Evolutionary conservation across 2,113 vertebrate species (phyloP), one percentile per base, ranked within the genome.

Genomic region (Myrmecophaga tridactyla): DNA sequence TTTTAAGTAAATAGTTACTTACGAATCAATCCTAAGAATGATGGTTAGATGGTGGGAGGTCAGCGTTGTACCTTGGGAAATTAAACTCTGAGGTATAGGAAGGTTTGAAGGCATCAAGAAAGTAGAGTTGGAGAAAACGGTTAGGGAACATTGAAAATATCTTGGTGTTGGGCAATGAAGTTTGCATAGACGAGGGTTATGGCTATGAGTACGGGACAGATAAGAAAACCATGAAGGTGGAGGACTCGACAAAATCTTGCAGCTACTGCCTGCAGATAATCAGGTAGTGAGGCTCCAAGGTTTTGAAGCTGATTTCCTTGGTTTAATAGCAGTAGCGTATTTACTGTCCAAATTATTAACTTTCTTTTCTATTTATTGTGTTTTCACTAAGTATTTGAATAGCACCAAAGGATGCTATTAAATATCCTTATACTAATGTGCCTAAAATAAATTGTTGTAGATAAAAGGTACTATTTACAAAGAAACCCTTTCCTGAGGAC

Each of bases 321-420:
- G 70, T n/a, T 29, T 46, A n/a, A 36, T 69, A 60, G 18, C 23
- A 20, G 25, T 46, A 39, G 46, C n/a, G 27, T 6, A 20, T n/a
- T 29, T 27, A 36, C 29, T 46, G 3, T 46, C 53, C 84, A 56
- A 1, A 46, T 88, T 39, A 48, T 62, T 80, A 48, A 15, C 25
- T 90, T 73, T 36, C 29, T 75, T 86, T 56, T 86, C 53, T 41
- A 29, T 65, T 77, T 20, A 63, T 18, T 51, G 18, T 91, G 13
- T 62, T 93, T 93, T 90, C 75, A 76, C 39, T 62, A 67, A 70
- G n/a, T 62, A 27, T 84, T 53, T 92, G 70, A 65, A 60, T 75
- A 69, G 34, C 36, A 48, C 46, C 48, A 87, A 41, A 51, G 78
- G n/a, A 51, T 56, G 25, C 29, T 2, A 29, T 46, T 65, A 31